Base-by-base conservation (phyloP, 2,888 invertebrate genomes). In the Corythucha ciliata region DNA sequence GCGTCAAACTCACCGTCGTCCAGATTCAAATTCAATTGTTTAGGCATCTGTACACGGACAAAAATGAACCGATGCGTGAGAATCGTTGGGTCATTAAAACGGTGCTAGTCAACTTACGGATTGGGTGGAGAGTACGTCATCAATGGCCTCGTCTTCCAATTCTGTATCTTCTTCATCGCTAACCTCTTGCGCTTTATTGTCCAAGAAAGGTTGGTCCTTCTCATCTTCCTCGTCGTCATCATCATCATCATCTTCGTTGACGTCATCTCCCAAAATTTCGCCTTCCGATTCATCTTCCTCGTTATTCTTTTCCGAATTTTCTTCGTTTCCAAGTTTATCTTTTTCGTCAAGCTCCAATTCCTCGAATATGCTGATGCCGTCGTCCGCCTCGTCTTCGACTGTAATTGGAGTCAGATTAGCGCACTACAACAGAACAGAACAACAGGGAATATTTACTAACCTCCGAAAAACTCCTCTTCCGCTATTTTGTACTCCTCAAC, bases 401-500 rank as follows among this genome's bases (percentile, higher is more conserved):
- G 14, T 33, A 16, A 16, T 18, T 7, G 18, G 8, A 33, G 16
- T 33, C 8, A 4, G 7, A 14, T 16, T 33, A 18, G 14, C 33
- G 18, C 14, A 33, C 8, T 33, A 18, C 33, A 18, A 33, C 4
- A 18, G 33, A 7, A 33, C 14, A 4, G 8, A 5, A 3, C 33
- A 14, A 33, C 14, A 33, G 33, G 16, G 18, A 7, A 33, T 4
- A 8, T 6, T 29, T n/a, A 27, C n/a, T 24, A 46, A 45, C 46
- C 52, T 46, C 52, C 52, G 25, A 39, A 46, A 40, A 54, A 41
- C 32, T 63, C 64, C 42, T 61, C 59, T 16, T 61, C 62, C 27
- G 66, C 63, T 18, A 63, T 25, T 29, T 65, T 62, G 18, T 65
- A 64, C 46, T 71, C 67, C 52, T 80, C 76, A 24, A 76, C 69